These are phyloP conservation scores for Chlorodrepanis virens DNA, from an alignment of 2,113 vertebrate species.

Conservation along the genomic window DNA sequence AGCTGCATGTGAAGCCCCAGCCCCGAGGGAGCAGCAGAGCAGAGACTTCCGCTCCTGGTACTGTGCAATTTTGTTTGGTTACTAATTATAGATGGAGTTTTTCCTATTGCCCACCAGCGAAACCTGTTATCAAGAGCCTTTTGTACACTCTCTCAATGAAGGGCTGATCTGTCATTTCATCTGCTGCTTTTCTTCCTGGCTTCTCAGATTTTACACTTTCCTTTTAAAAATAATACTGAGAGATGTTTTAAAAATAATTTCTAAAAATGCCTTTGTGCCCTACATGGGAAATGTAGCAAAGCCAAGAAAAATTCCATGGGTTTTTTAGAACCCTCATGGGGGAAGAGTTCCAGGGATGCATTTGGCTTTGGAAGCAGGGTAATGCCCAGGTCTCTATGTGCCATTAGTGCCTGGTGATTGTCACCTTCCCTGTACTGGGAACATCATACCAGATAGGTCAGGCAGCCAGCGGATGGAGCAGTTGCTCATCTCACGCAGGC, in stretches of 20 bases:
- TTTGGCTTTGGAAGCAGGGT: neutral
- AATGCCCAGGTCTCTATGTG: neutral
- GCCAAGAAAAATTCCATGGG: neutral
- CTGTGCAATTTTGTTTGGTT: neutral
- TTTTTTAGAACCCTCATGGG: neutral
- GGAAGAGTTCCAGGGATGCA: neutral
- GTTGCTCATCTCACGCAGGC: accelerated
- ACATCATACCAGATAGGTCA: neutral
- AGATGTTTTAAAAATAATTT: neutral
- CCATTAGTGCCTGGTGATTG: neutral
- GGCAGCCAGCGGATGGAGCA: neutral
- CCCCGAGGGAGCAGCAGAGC: neutral
- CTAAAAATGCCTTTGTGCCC: neutral
- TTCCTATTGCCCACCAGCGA: neutral
- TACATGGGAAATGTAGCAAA: neutral
- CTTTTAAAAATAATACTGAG: neutral
- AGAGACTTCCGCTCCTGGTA: slow-evolving; percentile 40
- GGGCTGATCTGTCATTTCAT: neutral
- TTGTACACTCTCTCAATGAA: neutral
- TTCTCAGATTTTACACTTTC: neutral
- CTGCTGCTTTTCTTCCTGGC: accelerated
- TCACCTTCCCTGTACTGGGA: neutral
- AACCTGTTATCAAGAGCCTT: neutral
- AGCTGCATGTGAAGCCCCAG: neutral
- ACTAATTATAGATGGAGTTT: neutral